Evolutionary conservation across 2,113 vertebrate genomes (phyloP).

Genomic region (Rhinoderma darwinii): DNA sequence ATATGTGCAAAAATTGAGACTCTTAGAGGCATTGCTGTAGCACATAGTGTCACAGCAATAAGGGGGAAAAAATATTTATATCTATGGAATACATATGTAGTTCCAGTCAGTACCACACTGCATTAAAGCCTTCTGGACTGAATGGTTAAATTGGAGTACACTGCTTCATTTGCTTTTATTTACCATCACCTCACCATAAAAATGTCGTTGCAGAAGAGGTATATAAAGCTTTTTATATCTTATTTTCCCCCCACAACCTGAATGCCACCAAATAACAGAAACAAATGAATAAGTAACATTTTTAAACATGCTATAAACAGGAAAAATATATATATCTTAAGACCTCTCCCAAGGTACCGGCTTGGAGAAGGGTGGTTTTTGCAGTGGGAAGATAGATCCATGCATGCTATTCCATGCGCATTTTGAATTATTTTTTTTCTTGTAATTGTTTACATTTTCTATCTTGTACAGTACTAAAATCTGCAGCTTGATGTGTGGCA

Average conservation of each 20-base stretch:
- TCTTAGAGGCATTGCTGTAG: conserved; percentile 75
- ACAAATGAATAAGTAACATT: conserved; percentile 33
- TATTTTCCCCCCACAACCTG: conserved; percentile 55
- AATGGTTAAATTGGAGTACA: conserved; percentile 68
- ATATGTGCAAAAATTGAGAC: conserved; percentile 82
- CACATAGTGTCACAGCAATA: conserved; percentile 76
- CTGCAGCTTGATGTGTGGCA: conserved; percentile 64
- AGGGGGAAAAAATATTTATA: conserved; percentile 69
- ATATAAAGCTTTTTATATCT: conserved; percentile 73
- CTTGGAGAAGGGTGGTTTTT: conserved; percentile 61
- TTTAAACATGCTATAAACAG: conserved; percentile 65
- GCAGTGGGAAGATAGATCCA: conserved; percentile 35
- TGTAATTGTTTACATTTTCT: conserved; percentile 56
- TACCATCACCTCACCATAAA: conserved; percentile 70
- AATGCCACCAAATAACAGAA: conserved; percentile 68
- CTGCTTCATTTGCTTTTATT: conserved; percentile 67
- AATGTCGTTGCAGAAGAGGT: conserved; percentile 81
- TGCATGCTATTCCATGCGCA: conserved; percentile 59
- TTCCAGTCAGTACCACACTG: conserved; percentile 9
- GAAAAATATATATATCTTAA: conserved; percentile 58
- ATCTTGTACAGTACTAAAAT: conserved; percentile 59
- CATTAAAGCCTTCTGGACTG: conserved; percentile 65
- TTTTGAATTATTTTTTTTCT: conserved; percentile 28
- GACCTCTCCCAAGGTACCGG: conserved; percentile 62
- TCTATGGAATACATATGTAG: conserved; percentile 71